phyloP scores from a whole-genome alignment of 2,797 vertebrate species.

The Australoheros facetus region DNA sequence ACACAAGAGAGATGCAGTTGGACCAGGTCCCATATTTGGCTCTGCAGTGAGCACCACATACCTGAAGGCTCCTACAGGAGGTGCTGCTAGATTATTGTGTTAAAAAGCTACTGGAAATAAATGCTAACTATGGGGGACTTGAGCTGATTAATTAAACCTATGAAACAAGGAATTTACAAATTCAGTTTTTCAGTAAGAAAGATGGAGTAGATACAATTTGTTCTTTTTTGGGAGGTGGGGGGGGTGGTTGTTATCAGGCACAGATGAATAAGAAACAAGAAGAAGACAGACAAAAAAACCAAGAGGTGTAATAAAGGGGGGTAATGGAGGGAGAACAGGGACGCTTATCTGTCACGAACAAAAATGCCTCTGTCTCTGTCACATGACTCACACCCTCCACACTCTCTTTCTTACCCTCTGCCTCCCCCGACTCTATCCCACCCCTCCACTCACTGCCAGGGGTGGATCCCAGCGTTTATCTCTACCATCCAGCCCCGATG shows the following conservation, averaged over 20 bases:
- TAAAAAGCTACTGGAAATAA: not conserved
- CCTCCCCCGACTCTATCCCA: constrained; percentile 48
- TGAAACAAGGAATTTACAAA: not conserved
- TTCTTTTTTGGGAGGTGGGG: fast-evolving
- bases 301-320: not conserved
- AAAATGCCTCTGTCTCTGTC: constrained; percentile 45
- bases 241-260: not conserved
- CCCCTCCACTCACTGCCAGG: constrained; percentile 73
- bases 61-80: not conserved
- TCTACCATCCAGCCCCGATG: constrained; percentile 87
- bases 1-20: not conserved
- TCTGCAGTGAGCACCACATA: not conserved
- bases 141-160: not conserved
- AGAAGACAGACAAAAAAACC: not conserved
- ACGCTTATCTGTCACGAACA: constrained; percentile 43
- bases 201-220: not conserved
- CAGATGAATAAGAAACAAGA: not conserved
- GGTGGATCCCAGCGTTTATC: constrained; percentile 90
- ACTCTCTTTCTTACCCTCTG: constrained; percentile 47
- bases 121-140: fast-evolving
- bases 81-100: not conserved
- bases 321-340: constrained; percentile 1
- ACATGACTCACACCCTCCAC: constrained; percentile 35
- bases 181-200: not conserved
- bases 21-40: not conserved